phyloP scores from a whole-genome alignment of 2,888 invertebrate species.

The Conchocele bisecta region DNA sequence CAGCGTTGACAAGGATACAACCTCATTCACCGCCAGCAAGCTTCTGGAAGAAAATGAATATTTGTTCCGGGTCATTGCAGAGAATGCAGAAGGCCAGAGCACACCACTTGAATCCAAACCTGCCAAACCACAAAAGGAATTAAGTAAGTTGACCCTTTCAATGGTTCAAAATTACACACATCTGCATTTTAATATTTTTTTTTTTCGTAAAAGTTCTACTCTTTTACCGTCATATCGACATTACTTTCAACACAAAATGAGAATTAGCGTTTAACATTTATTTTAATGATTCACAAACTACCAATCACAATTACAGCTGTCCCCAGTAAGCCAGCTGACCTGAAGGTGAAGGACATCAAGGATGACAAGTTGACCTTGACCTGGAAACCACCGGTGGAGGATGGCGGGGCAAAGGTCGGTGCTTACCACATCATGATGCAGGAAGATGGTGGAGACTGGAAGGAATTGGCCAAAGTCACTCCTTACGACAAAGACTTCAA shows the following conservation, averaged over 20 bases:
- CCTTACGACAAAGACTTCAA: conserved; percentile 64
- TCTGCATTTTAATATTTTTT: not conserved
- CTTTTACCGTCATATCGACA: not conserved
- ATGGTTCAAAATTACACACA: not conserved
- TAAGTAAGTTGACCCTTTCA: conserved; percentile 89
- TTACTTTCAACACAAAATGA: too few species aligned
- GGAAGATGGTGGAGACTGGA: conserved; percentile 63
- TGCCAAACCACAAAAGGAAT: conserved; percentile 68
- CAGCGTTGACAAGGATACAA: conserved; percentile 67
- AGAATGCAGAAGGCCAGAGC: conserved; percentile 79
- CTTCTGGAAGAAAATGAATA: conserved; percentile 86
- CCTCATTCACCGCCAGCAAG: conserved; percentile 82
- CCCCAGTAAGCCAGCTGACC: conserved; percentile 68
- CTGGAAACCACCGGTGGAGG: conserved; percentile 81
- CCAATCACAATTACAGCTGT: conserved; percentile 56
- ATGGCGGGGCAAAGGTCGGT: conserved; percentile 76
- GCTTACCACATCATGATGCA: conserved; percentile 66
- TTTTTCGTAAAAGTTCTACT: not conserved
- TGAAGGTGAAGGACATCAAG: conserved; percentile 63
- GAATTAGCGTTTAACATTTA: too few species aligned
- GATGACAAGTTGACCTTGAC: conserved; percentile 65
- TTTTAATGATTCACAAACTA: too few species aligned
- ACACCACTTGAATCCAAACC: conserved; percentile 66
- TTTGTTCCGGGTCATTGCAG: conserved; percentile 78
- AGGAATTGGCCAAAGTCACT: conserved; percentile 67